These are phyloP conservation scores for Cryptus viduatorius DNA, from an alignment of 2,888 invertebrate genomes.

Conservation along the genomic window DNA sequence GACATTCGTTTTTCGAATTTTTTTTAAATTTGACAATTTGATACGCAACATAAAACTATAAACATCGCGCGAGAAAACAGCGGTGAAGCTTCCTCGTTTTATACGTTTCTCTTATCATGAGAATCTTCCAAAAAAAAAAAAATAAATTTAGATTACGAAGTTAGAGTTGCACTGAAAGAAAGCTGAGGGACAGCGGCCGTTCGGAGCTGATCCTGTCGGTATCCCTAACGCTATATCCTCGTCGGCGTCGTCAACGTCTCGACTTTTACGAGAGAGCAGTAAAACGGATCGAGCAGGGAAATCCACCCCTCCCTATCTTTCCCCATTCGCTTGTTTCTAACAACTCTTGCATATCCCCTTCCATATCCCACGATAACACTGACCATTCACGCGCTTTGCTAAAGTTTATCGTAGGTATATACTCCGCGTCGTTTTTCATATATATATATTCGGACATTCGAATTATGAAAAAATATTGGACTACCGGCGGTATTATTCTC, in stretches of 20 bases:
- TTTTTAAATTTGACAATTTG: neutral
- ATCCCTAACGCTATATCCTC: conserved; percentile 1
- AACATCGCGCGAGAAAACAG: too few relatives aligned
- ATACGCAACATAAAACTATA: too few relatives aligned
- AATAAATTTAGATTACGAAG: conserved; percentile 71
- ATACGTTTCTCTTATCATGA: too few relatives aligned
- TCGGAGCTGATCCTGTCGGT: neutral
- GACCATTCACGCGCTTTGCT: conserved; percentile 21
- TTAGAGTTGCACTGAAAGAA: conserved; percentile 59
- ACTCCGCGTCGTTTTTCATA: too few relatives aligned
- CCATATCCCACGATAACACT: conserved; percentile 53
- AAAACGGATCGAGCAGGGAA: conserved; percentile 57
- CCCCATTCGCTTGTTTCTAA: conserved; percentile 50
- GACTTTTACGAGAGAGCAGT: conserved; percentile 59
- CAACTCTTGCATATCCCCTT: conserved; percentile 63
- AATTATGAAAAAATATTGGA: conserved; percentile 16
- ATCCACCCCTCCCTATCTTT: conserved; percentile 32
- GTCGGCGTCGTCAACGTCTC: conserved; percentile 35
- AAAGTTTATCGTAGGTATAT: neutral
- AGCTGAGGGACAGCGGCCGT: conserved; percentile 31
- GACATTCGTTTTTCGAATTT: neutral
- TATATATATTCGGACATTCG: neutral
- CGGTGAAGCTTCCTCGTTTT: too few relatives aligned
- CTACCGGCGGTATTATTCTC: conserved; percentile 17
- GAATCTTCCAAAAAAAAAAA: neutral